Evolutionary conservation across 2,113 vertebrate species (phyloP).

Genomic region (Calidris pugnax): DNA sequence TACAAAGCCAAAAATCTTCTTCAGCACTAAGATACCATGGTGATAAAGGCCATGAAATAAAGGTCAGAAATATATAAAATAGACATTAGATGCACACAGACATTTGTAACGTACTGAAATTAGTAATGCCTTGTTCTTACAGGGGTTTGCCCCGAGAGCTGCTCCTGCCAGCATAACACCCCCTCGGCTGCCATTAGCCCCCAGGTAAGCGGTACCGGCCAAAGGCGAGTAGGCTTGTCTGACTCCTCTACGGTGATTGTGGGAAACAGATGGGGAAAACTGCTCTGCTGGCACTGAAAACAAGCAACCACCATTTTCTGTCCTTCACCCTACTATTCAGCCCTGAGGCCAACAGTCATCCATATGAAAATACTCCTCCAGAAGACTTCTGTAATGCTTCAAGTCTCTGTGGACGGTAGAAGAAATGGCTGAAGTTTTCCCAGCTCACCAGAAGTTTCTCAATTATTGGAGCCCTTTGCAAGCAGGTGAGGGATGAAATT

Average conservation of each 20-base stretch:
- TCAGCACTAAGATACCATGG: background rate
- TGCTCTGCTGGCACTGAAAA: background rate
- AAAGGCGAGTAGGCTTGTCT: accelerated
- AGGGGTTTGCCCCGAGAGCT: background rate
- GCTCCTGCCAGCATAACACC: background rate
- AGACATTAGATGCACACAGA: background rate
- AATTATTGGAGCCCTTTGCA: background rate
- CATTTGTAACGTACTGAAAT: background rate
- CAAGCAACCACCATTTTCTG: background rate
- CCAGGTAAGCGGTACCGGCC: background rate
- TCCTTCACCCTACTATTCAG: background rate
- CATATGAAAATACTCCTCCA: background rate
- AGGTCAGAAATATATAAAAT: conserved; percentile 28
- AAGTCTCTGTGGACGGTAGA: background rate
- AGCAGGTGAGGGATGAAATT: background rate
- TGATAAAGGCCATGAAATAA: conserved; percentile 23
- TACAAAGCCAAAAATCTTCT: conserved; percentile 30
- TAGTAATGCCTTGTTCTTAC: background rate
- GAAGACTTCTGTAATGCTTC: background rate
- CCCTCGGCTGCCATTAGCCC: background rate
- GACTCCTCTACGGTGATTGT: accelerated
- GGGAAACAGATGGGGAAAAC: background rate
- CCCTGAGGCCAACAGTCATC: background rate
- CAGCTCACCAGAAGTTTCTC: background rate
- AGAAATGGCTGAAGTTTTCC: background rate